Evolutionary conservation across 2,113 vertebrate species (phyloP), one percentile per base, ranked within the genome.

Genomic region (Corythaixoides concolor): DNA sequence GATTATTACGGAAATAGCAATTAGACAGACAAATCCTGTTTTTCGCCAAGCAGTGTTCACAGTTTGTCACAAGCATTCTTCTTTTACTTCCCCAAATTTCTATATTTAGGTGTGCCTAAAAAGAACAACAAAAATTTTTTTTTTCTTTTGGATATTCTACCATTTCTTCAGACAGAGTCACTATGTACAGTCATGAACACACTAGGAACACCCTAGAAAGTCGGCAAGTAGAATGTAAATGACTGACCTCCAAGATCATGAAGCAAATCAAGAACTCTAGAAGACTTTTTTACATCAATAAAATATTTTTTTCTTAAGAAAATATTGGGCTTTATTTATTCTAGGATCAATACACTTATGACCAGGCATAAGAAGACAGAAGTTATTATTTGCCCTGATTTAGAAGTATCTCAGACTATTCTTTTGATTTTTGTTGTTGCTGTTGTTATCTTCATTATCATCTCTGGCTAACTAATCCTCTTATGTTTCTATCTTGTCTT

Each of bases 201-300:
- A 91, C 47, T 47, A 90, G 43, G 47, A 84, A 96, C 90, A 83
- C 16, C 56, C 81, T 83, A 85, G 91, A 93, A 87, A 91, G 45
- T 35, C 27, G 69, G 4, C 22, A 62, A 84, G 58, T 39, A 88
- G 53, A 47, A 62, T 72, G 41, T 41, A 95, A 93, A 86, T 73
- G 76, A 50, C 41, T 77, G 53, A 43, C 9, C 10, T 96, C 88
- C 83, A 94, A 95, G 63, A 91, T 72, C n/a, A 82, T 43, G 74
- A 88, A 30, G 30, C 21, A 93, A 84, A 94, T 15, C 60, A 95
- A 64, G n/a, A n/a, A n/a, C n/a, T n/a, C n/a, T n/a, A n/a, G n/a
- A n/a, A n/a, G n/a, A n/a, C n/a, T n/a, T n/a, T n/a, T n/a, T 60
- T 75, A 73, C 53, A 79, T 45, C 20, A 69, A 5, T 39, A 3